Conservation (phyloP, 2,797 vertebrate species). For the Rhinichthys osculus region DNA sequence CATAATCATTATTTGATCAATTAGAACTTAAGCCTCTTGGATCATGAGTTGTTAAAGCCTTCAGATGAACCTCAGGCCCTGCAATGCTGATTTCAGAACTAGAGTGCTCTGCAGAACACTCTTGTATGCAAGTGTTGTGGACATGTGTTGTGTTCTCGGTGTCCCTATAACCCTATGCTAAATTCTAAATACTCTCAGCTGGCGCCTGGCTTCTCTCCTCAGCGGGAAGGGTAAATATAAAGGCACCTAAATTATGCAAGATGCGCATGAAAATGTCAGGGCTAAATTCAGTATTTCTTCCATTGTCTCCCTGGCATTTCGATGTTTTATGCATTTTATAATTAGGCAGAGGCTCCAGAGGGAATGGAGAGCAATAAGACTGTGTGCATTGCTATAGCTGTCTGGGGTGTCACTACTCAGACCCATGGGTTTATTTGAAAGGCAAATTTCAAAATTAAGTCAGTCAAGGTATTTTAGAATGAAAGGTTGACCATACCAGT, state of each 20-base stretch:
- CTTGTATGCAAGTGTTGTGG: slow-evolving; percentile 8
- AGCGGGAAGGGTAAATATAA: slow-evolving; percentile 72
- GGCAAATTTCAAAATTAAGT: slow-evolving; percentile 65
- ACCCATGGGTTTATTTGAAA: slow-evolving; percentile 71
- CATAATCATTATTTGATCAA: slow-evolving; percentile 58
- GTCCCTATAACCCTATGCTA: slow-evolving; percentile 49
- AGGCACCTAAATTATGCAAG: slow-evolving; percentile 78
- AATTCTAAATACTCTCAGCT: slow-evolving; percentile 32
- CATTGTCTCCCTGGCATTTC: slow-evolving; percentile 78
- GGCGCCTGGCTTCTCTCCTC: slow-evolving; percentile 34
- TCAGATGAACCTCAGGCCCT: slow-evolving; percentile 33
- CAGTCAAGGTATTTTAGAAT: slow-evolving; percentile 38
- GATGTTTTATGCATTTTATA: slow-evolving; percentile 82
- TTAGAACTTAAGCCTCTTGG: slow-evolving; percentile 48
- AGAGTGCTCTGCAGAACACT: slow-evolving; percentile 51
- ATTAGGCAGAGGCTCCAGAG: slow-evolving; percentile 75
- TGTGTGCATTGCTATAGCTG: slow-evolving; percentile 55
- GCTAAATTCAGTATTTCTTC: slow-evolving; percentile 74
- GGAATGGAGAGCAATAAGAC: slow-evolving; percentile 54
- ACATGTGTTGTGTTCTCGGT: slow-evolving; percentile 29
- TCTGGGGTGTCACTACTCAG: slow-evolving; percentile 61
- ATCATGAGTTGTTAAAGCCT: slow-evolving; percentile 36
- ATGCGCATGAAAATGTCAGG: slow-evolving; percentile 79
- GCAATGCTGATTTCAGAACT: slow-evolving; percentile 18
- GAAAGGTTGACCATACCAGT: slow-evolving; percentile 37